A percentile compares a stretch with the other conserved stretches of the same genome.
Conservation (phyloP, 1,140 invertebrate species). For the Euglossa dilemma region DNA sequence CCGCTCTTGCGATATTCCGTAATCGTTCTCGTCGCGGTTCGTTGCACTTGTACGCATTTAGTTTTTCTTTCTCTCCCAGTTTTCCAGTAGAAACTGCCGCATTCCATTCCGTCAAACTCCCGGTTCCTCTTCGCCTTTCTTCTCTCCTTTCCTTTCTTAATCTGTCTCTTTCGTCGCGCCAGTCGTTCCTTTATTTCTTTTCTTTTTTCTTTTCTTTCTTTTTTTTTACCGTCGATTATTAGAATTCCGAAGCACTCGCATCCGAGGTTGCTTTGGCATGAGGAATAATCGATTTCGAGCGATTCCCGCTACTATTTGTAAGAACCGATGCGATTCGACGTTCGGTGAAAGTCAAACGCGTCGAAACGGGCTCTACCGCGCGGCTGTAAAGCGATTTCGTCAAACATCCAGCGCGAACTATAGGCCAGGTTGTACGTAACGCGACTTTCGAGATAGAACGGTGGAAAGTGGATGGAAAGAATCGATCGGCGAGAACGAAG, state of each 20-base stretch:
- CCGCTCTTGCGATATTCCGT: conserved; percentile 31
- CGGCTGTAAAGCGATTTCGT: conserved; percentile 5
- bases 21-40: conserved; percentile 26
- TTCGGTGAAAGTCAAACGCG: conserved; percentile 1
- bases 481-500: not conserved
- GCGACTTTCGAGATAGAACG: not conserved
- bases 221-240: too few relatives aligned
- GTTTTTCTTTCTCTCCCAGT: not conserved
- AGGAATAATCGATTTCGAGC: too few relatives aligned
- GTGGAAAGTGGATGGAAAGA: not conserved
- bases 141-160: too few relatives aligned
- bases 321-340: not conserved
- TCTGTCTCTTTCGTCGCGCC: not conserved
- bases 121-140: not conserved
- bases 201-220: too few relatives aligned
- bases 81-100: conserved; percentile 15
- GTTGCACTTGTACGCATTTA: conserved; percentile 20
- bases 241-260: not conserved
- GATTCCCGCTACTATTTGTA: not conserved
- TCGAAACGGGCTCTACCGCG: not conserved
- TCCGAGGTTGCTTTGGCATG: too few relatives aligned
- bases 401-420: not conserved
- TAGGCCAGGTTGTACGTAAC: not conserved
- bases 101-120: conserved; percentile 12
- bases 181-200: too few relatives aligned